Percentiles rank a stretch among this genome's conserved stretches.
Conservation (phyloP, 2,888 invertebrate genomes). For the Allacma fusca region DNA sequence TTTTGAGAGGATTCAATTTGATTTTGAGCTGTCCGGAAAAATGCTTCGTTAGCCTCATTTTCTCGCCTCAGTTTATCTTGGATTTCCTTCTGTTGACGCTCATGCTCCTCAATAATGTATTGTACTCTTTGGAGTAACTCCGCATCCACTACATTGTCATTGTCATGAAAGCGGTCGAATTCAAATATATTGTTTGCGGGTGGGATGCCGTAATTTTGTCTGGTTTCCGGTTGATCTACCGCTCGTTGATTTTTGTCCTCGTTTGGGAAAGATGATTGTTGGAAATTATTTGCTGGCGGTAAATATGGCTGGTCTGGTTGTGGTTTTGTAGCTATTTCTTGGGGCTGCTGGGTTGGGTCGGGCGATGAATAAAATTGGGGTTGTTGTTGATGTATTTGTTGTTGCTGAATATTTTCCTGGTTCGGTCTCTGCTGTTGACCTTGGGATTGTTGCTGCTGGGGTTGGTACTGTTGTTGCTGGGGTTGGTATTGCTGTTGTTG, state of each 20-base stretch:
- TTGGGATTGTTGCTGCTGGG: neutral
- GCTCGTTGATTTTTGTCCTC: constrained; percentile 38
- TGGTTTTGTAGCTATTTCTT: neutral
- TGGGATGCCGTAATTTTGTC: neutral
- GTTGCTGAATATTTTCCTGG: constrained; percentile 21
- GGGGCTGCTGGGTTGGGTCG: constrained; percentile 6
- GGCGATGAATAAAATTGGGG: neutral
- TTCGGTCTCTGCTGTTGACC: constrained; percentile 27
- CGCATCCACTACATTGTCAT: constrained; percentile 58
- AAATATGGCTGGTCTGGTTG: constrained; percentile 26
- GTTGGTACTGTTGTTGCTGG: neutral
- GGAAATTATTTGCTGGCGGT: constrained; percentile 29
- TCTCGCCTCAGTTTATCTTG: constrained; percentile 50
- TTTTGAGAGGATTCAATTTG: neutral
- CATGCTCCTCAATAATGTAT: constrained; percentile 60
- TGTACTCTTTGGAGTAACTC: constrained; percentile 57
- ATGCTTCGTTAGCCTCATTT: constrained; percentile 42
- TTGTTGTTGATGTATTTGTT: constrained; percentile 32
- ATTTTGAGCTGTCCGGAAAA: neutral
- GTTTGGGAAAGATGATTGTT: constrained; percentile 17
- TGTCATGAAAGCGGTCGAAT: constrained; percentile 55
- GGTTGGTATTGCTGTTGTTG: constrained; percentile 1
- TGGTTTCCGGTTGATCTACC: neutral
- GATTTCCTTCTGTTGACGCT: constrained; percentile 56
- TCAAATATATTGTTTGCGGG: constrained; percentile 38